Evolutionary conservation across 2,797 vertebrate genomes (phyloP).

Genomic region (Amblyraja radiata): DNA sequence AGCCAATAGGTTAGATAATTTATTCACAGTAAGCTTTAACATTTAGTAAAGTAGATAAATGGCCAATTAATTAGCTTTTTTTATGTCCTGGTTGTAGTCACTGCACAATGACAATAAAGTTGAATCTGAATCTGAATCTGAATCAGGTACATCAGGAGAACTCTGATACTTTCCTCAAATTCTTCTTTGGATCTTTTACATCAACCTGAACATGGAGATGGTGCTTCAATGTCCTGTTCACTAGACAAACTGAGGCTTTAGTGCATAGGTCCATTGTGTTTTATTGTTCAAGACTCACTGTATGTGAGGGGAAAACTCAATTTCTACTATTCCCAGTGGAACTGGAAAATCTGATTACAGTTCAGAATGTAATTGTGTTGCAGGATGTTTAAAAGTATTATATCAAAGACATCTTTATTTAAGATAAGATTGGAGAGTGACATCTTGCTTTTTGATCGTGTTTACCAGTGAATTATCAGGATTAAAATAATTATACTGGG

Average conservation of each 20-base stretch:
- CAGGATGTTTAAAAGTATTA: slow-evolving; percentile 6
- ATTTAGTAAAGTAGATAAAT: background rate
- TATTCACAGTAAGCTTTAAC: background rate
- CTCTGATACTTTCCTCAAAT: background rate
- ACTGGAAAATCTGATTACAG: background rate
- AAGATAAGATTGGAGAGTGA: background rate
- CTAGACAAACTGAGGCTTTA: background rate
- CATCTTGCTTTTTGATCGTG: background rate
- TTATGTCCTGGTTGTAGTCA: background rate
- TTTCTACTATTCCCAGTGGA: background rate
- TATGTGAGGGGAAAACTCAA: background rate
- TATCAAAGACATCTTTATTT: slow-evolving; percentile 9
- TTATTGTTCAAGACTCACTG: background rate
- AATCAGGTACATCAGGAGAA: background rate
- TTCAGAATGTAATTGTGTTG: background rate
- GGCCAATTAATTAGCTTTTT: background rate
- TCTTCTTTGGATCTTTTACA: background rate
- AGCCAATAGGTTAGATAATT: background rate
- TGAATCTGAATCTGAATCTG: no score
- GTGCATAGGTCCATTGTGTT: background rate
- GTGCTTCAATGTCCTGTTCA: background rate
- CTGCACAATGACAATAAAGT: no score
- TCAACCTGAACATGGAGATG: background rate
- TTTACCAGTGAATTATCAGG: background rate
- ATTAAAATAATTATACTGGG: background rate